Base-by-base conservation (phyloP, 2,113 vertebrate species). In the Peromyscus maniculatus region DNA sequence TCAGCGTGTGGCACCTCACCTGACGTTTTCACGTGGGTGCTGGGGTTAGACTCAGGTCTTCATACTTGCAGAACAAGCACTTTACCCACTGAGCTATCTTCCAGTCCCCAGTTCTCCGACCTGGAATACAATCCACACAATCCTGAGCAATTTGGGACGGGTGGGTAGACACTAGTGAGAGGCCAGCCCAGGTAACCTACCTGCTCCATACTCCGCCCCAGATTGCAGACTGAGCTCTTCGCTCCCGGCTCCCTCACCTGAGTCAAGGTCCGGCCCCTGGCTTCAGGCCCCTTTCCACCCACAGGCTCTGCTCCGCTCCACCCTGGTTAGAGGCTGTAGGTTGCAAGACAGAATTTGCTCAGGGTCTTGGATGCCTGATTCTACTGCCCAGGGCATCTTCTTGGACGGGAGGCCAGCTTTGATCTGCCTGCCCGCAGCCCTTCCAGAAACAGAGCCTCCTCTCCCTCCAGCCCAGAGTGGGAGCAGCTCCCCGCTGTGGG, bases 141-240 rank as follows among this genome's bases (percentile, higher is more conserved):
- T 67, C 15, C 28, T 69, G 55, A 69, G 52, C 86, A 57, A 43
- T 43, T 71, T 71, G 17, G 55, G 19, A 1, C 0, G 43, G 0
- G 21, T n/a, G 3, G 22, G 12, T 64, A 88, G n/a, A 89, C 12
- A 33, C 15, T 43, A 75, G 33, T 26, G 78, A 31, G 62, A n/a
- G 26, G 11, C 9, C 49, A 84, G 59, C 9, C 11, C 26, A 12
- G 83, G 59, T 71, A 66, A 46, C 28, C 62, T 1, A 22, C 39
- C 46, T 1, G 13, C 24, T 5, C 52, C 0, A 5, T 2, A 13
- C 36, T 17, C 24, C 24, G 52, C 10, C 71, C 71, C 88, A n/a
- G 39, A 31, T 36, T 12, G 57, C 36, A 31, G 59, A 62, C 43
- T 4, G 24, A 3, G 69, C 12, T 75, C 66, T 87, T 33, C 7